Conservation (phyloP, 2,113 vertebrate genomes). For the Erpornis zantholeuca region DNA sequence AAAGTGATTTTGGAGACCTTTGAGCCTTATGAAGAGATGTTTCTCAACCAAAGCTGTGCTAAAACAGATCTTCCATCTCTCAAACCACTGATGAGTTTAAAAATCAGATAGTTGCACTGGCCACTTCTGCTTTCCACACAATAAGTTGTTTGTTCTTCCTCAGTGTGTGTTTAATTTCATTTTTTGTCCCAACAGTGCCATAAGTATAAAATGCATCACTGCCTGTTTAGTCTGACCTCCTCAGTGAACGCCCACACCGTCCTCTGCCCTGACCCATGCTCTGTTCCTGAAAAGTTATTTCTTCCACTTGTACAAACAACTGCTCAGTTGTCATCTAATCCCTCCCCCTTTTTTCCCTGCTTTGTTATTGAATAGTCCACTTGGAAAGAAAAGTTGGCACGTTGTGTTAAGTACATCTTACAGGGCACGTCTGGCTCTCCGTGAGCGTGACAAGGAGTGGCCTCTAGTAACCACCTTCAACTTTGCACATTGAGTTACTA, state of each 20-base stretch:
- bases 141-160: constrained; percentile 64
- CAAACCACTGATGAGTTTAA: constrained; percentile 2
- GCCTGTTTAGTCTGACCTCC: constrained; percentile 72
- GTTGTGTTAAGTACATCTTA: accelerated
- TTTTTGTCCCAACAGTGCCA: constrained; percentile 66
- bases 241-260: constrained; percentile 62
- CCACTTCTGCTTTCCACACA: constrained; percentile 53
- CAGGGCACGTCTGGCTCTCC: background rate
- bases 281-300: constrained; percentile 66
- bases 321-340: constrained; percentile 18
- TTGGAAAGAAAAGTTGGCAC: background rate
- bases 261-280: constrained; percentile 41
- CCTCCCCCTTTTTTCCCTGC: background rate
- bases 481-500: background rate
- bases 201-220: constrained; percentile 60
- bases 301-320: constrained; percentile 63
- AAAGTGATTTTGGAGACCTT: constrained; percentile 30
- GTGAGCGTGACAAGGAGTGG: background rate
- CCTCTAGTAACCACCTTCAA: background rate
- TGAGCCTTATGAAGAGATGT: background rate
- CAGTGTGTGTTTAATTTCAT: constrained; percentile 57
- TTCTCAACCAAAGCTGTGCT: background rate
- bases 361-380: background rate
- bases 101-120: background rate
- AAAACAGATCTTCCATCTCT: background rate